These are phyloP conservation scores for Melanostoma mellinum DNA, from an alignment of 2,888 invertebrate species.

Conservation along the genomic window DNA sequence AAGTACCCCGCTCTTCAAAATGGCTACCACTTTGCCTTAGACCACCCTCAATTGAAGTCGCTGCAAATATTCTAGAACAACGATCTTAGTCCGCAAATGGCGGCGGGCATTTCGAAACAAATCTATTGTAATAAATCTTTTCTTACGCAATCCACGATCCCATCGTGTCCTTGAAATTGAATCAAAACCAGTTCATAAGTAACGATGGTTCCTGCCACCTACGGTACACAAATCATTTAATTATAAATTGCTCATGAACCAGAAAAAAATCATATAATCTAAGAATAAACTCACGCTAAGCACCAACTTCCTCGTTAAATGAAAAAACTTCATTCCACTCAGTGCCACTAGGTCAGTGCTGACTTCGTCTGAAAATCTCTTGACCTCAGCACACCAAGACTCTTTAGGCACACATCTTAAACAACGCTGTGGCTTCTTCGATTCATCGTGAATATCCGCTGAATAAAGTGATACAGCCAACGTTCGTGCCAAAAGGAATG, in stretches of 20 bases:
- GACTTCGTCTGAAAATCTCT: slow-evolving; percentile 80
- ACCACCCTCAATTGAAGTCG: no score
- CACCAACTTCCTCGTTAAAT: slow-evolving; percentile 80
- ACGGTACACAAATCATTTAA: neutral
- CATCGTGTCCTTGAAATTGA: slow-evolving; percentile 83
- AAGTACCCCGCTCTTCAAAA: no score
- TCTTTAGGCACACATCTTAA: slow-evolving; percentile 82
- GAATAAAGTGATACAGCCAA: slow-evolving; percentile 84
- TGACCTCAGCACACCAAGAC: slow-evolving; percentile 82
- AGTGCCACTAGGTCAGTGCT: slow-evolving; percentile 80
- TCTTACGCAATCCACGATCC: slow-evolving; percentile 76
- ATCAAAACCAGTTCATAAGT: slow-evolving; percentile 85
- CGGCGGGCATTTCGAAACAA: no score
- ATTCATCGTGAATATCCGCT: slow-evolving; percentile 84
- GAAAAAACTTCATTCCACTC: slow-evolving; percentile 81
- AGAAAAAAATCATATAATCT: neutral
- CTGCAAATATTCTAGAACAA: no score
- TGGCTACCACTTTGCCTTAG: no score
- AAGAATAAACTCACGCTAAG: slow-evolving; percentile 77
- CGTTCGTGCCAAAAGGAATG: slow-evolving; percentile 83
- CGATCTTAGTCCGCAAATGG: no score
- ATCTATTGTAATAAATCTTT: slow-evolving; percentile 18
- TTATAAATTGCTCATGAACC: slow-evolving; percentile 42
- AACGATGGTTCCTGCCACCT: slow-evolving; percentile 85
- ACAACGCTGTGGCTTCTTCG: slow-evolving; percentile 81